Evolutionary conservation across 2,113 vertebrate species (phyloP).

Genomic region (Melanostigma gelatinosum): DNA sequence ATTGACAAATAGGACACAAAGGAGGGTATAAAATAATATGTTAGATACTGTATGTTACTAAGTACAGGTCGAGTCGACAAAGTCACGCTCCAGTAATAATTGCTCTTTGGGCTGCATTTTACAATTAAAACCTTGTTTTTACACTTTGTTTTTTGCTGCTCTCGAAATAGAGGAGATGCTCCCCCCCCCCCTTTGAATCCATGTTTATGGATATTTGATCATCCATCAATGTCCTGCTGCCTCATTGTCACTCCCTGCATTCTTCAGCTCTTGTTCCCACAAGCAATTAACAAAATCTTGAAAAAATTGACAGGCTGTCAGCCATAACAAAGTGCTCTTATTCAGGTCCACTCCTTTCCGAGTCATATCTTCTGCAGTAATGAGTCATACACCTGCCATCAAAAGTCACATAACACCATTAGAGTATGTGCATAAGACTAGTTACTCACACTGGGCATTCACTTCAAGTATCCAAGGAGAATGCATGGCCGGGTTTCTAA

Average conservation of each 20-base stretch:
- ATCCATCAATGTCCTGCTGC: conserved; percentile 51
- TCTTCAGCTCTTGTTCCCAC: conserved; percentile 18
- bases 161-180: conserved; percentile 11
- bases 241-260: conserved; percentile 50
- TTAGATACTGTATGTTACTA: not conserved
- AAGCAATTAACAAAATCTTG: not conserved
- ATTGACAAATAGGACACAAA: conserved; percentile 42
- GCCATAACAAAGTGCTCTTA: conserved; percentile 11
- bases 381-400: conserved; percentile 59
- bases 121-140: conserved; percentile 14
- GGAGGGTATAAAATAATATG: not conserved
- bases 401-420: conserved; percentile 33
- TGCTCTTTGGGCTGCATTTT: not conserved
- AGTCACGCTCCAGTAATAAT: not conserved
- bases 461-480: conserved; percentile 44
- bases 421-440: conserved; percentile 29
- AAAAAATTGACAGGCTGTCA: not conserved
- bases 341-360: conserved; percentile 6
- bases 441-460: conserved; percentile 31
- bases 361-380: conserved; percentile 48
- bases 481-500: conserved; percentile 45
- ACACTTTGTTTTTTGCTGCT: conserved; percentile 6
- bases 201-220: not conserved
- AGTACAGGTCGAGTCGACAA: not conserved
- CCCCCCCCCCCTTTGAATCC: conserved; percentile 19